Conservation (phyloP, 2,888 invertebrate genomes). For the Malthinus flaveolus region DNA sequence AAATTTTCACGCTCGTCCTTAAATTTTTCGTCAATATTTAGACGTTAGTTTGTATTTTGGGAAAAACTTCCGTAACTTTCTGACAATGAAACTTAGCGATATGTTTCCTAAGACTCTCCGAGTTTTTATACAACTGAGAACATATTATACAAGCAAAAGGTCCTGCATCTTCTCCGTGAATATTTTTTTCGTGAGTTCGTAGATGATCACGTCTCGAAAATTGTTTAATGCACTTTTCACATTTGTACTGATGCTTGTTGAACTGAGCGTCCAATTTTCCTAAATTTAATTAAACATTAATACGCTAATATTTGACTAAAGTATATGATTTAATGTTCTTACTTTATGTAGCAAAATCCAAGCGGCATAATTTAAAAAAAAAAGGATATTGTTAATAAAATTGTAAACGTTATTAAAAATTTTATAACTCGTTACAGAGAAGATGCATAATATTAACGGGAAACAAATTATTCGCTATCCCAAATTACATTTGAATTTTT, state of each 20-base stretch:
- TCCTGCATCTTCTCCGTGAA: constrained; percentile 55
- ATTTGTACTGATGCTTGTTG: constrained; percentile 45
- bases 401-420: too few relatives aligned
- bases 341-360: constrained; percentile 10
- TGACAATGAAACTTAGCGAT: constrained; percentile 54
- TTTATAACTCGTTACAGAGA: too few relatives aligned
- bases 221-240: constrained; percentile 51
- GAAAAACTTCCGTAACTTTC: constrained; percentile 28
- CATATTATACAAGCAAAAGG: constrained; percentile 55
- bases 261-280: constrained; percentile 44
- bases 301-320: not conserved
- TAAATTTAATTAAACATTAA: constrained; percentile 44
- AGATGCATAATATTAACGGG: too few relatives aligned
- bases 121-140: constrained; percentile 55
- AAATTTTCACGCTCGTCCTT: not conserved
- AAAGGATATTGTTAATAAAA: too few relatives aligned
- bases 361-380: constrained; percentile 1
- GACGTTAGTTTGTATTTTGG: constrained; percentile 21
- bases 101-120: constrained; percentile 55
- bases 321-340: not conserved
- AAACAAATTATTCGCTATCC: too few relatives aligned
- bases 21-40: not conserved
- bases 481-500: too few relatives aligned
- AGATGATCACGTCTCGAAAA: constrained; percentile 55
- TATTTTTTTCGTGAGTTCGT: constrained; percentile 55